phyloP scores from a whole-genome alignment of 2,113 vertebrate species.

The Sapayoa aenigma region DNA sequence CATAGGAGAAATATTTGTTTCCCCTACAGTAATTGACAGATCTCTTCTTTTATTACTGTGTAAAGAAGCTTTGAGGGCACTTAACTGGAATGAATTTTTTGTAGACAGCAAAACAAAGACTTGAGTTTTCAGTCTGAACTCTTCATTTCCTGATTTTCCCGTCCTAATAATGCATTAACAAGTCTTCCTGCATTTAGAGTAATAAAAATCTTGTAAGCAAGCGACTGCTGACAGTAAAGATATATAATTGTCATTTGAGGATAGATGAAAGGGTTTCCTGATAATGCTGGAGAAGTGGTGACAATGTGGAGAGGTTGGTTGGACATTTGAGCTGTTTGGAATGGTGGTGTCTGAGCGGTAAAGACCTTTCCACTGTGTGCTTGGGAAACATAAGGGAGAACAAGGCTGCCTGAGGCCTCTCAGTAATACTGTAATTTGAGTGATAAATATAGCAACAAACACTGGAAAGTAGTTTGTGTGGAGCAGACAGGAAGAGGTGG shows the following conservation, averaged over 20 bases:
- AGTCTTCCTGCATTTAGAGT: background rate
- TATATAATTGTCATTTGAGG: background rate
- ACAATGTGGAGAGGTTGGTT: background rate
- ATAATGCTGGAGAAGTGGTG: background rate
- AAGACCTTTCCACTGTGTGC: background rate
- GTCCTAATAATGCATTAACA: background rate
- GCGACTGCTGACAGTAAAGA: slow-evolving; percentile 1
- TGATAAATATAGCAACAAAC: slow-evolving; percentile 49
- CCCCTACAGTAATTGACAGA: background rate
- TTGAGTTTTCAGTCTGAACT: background rate
- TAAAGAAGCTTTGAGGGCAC: background rate
- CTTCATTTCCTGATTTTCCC: background rate
- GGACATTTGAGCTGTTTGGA: background rate
- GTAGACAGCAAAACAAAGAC: background rate
- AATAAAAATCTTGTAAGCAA: slow-evolving; percentile 17
- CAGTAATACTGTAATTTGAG: background rate
- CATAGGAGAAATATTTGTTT: background rate
- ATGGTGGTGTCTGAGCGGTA: background rate
- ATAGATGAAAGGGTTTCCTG: background rate
- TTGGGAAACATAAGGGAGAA: background rate
- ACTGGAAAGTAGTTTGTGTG: background rate
- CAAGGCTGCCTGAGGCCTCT: background rate
- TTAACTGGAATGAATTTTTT: background rate
- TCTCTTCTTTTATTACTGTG: background rate
- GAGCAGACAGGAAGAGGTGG: background rate